Conservation (phyloP, 2,797 vertebrate genomes). For the Typhlichthys subterraneus region DNA sequence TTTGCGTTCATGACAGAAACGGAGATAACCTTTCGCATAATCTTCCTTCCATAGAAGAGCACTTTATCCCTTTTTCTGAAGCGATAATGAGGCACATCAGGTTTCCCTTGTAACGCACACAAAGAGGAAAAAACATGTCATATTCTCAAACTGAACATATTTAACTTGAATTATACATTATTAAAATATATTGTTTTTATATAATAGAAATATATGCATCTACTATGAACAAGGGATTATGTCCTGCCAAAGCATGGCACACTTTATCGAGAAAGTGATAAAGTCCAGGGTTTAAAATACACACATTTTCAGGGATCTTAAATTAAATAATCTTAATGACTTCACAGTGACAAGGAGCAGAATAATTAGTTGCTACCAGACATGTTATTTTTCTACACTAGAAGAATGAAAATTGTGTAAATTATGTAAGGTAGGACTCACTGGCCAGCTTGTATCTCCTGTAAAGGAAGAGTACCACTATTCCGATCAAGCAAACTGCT, state of each 20-base stretch:
- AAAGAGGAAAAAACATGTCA: neutral
- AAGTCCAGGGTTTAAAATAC: too few species aligned
- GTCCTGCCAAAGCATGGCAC: too few species aligned
- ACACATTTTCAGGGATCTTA: neutral
- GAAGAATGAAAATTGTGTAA: neutral
- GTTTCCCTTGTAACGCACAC: slow-evolving; percentile 66
- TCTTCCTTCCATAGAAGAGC: slow-evolving; percentile 95
- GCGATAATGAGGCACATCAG: slow-evolving; percentile 85
- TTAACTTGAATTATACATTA: neutral
- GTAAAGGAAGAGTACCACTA: slow-evolving; percentile 84
- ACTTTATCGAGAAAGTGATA: too few species aligned
- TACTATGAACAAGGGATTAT: too few species aligned
- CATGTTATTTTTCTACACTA: slow-evolving; percentile 1
- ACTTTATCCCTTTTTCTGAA: slow-evolving; percentile 93
- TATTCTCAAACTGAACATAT: neutral
- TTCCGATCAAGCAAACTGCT: slow-evolving; percentile 79
- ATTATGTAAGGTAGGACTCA: slow-evolving; percentile 71
- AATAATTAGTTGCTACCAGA: neutral
- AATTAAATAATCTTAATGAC: neutral
- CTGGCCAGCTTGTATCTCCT: slow-evolving; percentile 79
- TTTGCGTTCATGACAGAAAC: neutral
- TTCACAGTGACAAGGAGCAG: neutral
- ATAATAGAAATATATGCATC: too few species aligned
- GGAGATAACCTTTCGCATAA: slow-evolving; percentile 90
- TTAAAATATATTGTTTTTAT: neutral